A percentile compares a stretch with the other conserved stretches of the same genome.
Evolutionary conservation across 1,140 invertebrate species (phyloP).

Genomic region (Lutraria rhynchaena): DNA sequence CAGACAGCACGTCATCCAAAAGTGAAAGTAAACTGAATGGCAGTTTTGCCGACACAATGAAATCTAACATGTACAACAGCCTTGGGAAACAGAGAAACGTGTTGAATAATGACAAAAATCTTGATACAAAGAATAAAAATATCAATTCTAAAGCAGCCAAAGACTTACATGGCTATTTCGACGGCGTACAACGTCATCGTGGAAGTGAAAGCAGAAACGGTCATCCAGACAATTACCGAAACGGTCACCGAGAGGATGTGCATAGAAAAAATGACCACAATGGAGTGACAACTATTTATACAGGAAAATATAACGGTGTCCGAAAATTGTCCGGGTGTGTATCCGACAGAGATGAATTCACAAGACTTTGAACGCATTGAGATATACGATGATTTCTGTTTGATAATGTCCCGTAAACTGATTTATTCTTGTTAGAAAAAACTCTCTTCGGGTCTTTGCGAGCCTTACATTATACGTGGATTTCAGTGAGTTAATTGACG

Average conservation of each 20-base stretch:
- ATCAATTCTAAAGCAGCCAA: slow-evolving; percentile 64
- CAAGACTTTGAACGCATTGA: not conserved
- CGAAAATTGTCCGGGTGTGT: slow-evolving; percentile 35
- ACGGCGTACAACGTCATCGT: slow-evolving; percentile 5
- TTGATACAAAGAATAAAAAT: slow-evolving; percentile 53
- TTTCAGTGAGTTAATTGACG: too few relatives aligned
- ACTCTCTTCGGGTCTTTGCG: too few relatives aligned
- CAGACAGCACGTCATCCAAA: slow-evolving; percentile 74
- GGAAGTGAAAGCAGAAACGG: slow-evolving; percentile 8
- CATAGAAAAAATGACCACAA: slow-evolving; percentile 16
- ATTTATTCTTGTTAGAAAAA: too few relatives aligned
- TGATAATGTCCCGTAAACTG: too few relatives aligned
- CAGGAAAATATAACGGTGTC: slow-evolving; percentile 19
- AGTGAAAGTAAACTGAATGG: slow-evolving; percentile 60
- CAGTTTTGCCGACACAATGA: slow-evolving; percentile 42
- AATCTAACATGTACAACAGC: slow-evolving; percentile 54
- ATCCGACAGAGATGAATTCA: slow-evolving; percentile 24
- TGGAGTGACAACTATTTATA: slow-evolving; percentile 13
- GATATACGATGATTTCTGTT: too few relatives aligned
- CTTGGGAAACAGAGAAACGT: slow-evolving; percentile 27
- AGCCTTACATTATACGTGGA: too few relatives aligned
- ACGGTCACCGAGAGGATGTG: slow-evolving; percentile 5
- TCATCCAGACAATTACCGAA: slow-evolving; percentile 30
- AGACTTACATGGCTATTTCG: slow-evolving; percentile 50
- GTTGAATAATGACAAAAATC: slow-evolving; percentile 43